Conservation (phyloP, 2,888 invertebrate genomes). For the Lepeophtheirus nordmannii region DNA sequence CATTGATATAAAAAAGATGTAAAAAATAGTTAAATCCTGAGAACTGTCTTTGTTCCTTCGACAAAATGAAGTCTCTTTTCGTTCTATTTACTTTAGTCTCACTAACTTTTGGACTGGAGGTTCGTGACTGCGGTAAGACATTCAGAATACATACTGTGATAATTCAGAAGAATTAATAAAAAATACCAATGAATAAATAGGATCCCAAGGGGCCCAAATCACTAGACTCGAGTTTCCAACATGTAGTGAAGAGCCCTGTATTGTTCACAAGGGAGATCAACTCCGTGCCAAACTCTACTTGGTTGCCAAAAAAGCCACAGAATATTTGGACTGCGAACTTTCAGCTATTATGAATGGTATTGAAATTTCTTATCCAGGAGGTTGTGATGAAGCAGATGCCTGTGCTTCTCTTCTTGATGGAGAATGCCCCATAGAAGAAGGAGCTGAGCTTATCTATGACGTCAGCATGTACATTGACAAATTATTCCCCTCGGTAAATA, state of each 20-base stretch:
- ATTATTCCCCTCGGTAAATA: not conserved
- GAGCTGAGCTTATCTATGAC: not conserved
- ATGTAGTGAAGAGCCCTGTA: not conserved
- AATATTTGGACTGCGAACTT: not conserved
- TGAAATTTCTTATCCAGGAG: constrained; percentile 10
- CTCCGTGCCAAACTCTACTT: not conserved
- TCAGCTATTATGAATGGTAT: not conserved
- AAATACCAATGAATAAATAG: not conserved
- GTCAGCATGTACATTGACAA: not conserved
- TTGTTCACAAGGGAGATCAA: not conserved
- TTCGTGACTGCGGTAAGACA: too few relatives aligned
- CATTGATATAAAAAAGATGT: too few relatives aligned
- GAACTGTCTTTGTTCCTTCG: too few relatives aligned
- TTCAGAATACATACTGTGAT: too few relatives aligned
- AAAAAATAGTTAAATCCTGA: too few relatives aligned
- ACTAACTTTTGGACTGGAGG: too few relatives aligned
- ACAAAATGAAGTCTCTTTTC: too few relatives aligned
- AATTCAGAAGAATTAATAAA: too few relatives aligned
- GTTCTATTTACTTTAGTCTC: too few relatives aligned
- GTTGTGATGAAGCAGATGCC: constrained; percentile 9
- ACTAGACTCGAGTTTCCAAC: not conserved
- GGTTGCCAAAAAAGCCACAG: not conserved
- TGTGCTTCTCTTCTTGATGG: not conserved
- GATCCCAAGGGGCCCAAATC: not conserved
- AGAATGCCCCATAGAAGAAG: not conserved